Base-by-base conservation (phyloP, 1,140 invertebrate genomes). In the Zaprionus africanus region DNA sequence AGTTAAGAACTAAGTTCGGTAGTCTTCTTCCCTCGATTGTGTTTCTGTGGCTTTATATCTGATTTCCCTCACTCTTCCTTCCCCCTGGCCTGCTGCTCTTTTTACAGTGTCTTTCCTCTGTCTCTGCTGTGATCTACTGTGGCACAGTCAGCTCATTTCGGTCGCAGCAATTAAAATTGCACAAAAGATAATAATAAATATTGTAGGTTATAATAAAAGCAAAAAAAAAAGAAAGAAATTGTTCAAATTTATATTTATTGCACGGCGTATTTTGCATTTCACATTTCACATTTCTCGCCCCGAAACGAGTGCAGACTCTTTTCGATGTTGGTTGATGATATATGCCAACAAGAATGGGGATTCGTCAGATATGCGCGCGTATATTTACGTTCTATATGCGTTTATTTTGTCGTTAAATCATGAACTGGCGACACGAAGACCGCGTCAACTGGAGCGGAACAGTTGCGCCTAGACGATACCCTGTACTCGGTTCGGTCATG, bases 241-340 rank as follows among this genome's bases (percentile, higher is more conserved):
- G 46, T 63, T 49, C 41, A 53, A 28, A 60, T 76, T 71, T 76
- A 76, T 76, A 71, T 76, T 71, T 71, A 76, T 65, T 64, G 53
- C 60, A 71, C 19, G 65, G 59, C 34, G 56, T 69, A 17, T 46
- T 9, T 46, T 7, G 38, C 5, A 41, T 41, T 15, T 41, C 15
- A 13, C 15, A 51, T 64, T 64, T 51, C 62, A 56, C 58, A 68
- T 64, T 64, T 76, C 58, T 59, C 41, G 53, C 65, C 51, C 22
- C 57, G 41, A 69, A 69, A 69, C 68, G 66, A 74, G 64, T 58
- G 49, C 64, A 69, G 26, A 58, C 38, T 9, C 41, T 54, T 22
- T 61, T 17, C 41, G 41, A 46, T 46, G 41, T 46, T 46, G 41
- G 41, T 9, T 62, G 36, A 51, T 41, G 65, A 67, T 67, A 46